A percentile compares a stretch with the other conserved stretches of the same genome.
These are phyloP conservation scores for Ispidina lecontei DNA, from an alignment of 2,797 vertebrate genomes.

Conservation along the genomic window DNA sequence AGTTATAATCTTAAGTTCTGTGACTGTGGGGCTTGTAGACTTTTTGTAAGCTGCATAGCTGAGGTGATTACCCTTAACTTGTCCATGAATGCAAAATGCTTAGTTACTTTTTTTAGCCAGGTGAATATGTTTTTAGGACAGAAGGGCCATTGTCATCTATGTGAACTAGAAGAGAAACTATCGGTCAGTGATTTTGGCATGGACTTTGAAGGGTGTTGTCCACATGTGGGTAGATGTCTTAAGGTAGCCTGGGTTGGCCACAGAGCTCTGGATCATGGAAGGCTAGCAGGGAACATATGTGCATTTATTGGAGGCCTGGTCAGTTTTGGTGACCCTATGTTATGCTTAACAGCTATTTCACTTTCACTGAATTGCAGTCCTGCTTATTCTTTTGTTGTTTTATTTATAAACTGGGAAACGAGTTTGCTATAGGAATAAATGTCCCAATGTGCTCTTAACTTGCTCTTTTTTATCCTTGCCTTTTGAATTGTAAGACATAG, in stretches of 20 bases:
- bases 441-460: background rate
- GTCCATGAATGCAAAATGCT: background rate
- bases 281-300: background rate
- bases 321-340: background rate
- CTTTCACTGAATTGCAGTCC: background rate
- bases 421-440: background rate
- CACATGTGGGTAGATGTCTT: background rate
- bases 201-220: background rate
- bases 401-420: background rate
- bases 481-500: background rate
- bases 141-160: accelerated
- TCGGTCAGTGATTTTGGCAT: background rate
- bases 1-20: background rate
- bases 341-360: background rate
- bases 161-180: background rate
- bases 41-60: background rate
- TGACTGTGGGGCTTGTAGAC: background rate
- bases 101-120: background rate
- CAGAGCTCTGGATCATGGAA: background rate
- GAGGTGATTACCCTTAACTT: background rate
- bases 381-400: background rate
- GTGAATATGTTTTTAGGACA: background rate
- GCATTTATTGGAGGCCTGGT: background rate
- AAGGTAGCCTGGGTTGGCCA: background rate
- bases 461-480: background rate